These are phyloP conservation scores for Numenius phaeopus DNA, from an alignment of 2,797 vertebrate species.

Conservation along the genomic window DNA sequence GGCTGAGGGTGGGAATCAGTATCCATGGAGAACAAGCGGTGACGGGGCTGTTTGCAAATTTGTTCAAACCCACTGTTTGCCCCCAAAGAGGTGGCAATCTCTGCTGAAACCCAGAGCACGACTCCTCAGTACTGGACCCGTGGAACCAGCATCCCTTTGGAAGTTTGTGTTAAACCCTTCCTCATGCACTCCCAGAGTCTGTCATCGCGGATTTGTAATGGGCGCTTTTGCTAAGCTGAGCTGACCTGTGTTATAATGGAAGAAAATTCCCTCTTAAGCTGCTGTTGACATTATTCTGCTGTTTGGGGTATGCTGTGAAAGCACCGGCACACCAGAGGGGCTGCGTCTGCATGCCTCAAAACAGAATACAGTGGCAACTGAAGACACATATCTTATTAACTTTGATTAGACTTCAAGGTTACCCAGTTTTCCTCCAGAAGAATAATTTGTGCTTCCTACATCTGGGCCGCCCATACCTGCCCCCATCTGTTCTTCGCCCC, in stretches of 20 bases:
- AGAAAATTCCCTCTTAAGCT: background rate
- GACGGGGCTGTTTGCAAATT: background rate
- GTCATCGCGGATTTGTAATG: background rate
- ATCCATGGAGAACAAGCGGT: fast-evolving
- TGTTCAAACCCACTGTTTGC: background rate
- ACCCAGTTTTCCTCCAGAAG: background rate
- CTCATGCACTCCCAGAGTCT: background rate
- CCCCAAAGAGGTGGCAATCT: background rate
- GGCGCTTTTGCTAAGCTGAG: background rate
- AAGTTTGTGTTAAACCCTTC: background rate
- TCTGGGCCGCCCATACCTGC: background rate
- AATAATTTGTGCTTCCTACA: background rate
- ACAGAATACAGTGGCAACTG: background rate
- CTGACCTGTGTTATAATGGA: background rate
- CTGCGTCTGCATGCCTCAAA: background rate
- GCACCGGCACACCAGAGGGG: background rate
- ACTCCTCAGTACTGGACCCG: fast-evolving
- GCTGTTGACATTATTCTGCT: background rate
- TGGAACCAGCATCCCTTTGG: background rate
- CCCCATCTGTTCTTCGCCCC: background rate
- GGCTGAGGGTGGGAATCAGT: background rate
- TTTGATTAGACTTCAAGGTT: background rate
- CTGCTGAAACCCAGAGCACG: background rate
- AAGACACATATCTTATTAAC: background rate
- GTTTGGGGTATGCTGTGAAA: background rate